phyloP scores from a whole-genome alignment of 2,797 vertebrate genomes.

The Melanotaenia pygmaea region DNA sequence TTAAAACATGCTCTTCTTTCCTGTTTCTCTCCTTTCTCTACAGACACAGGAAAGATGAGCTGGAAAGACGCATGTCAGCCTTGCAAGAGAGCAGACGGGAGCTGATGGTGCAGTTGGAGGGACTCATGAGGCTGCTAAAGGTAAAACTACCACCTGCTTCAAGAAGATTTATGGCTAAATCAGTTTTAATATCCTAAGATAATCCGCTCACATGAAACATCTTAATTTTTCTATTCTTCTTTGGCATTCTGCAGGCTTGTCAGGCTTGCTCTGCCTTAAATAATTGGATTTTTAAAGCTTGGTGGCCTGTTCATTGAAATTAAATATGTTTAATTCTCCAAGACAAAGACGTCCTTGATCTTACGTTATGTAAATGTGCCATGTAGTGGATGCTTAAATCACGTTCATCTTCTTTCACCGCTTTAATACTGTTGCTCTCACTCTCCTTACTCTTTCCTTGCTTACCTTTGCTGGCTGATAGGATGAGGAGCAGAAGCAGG shows the following conservation, averaged over 20 bases:
- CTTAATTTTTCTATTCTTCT: constrained; percentile 6
- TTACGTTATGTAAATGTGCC: constrained; percentile 34
- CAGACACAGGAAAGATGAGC: constrained; percentile 96
- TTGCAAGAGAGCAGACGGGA: constrained; percentile 96
- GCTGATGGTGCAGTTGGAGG: constrained; percentile 97
- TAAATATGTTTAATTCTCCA: constrained; percentile 28
- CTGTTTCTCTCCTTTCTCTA: constrained; percentile 1
- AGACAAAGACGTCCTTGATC: constrained; percentile 20
- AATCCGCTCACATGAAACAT: background rate
- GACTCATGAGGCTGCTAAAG: constrained; percentile 97
- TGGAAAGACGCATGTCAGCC: constrained; percentile 97
- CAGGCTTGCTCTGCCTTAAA: constrained; percentile 4
- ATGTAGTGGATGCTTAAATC: constrained; percentile 50
- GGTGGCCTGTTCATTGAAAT: constrained; percentile 20
- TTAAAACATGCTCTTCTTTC: background rate
- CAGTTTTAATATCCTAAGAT: background rate
- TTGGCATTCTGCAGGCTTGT: constrained; percentile 6
- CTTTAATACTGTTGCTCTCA: constrained; percentile 64
- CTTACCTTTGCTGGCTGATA: constrained; percentile 78
- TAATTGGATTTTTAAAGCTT: background rate
- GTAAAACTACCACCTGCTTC: constrained; percentile 67
- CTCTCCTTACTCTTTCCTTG: constrained; percentile 55
- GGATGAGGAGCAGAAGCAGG: constrained; percentile 99
- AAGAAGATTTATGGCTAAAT: background rate
- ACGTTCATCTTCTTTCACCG: constrained; percentile 44